phyloP scores from a whole-genome alignment of 2,888 invertebrate genomes.

The Platerodrilus igneus region DNA sequence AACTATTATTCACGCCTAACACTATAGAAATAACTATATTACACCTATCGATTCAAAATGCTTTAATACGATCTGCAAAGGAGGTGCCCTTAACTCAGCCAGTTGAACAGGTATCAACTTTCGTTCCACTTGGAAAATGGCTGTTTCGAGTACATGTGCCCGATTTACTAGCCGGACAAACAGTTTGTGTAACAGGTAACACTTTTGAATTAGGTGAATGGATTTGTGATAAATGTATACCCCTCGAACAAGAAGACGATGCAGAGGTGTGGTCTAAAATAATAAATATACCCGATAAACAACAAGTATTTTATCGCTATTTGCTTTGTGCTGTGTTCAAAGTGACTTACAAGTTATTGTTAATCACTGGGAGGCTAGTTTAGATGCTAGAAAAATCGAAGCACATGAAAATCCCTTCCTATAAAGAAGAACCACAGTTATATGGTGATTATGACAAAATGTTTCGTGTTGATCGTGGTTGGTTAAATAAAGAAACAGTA shows the following conservation, averaged over 20 bases:
- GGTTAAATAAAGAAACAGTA: slow-evolving; percentile 79
- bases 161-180: slow-evolving; percentile 56
- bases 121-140: slow-evolving; percentile 44
- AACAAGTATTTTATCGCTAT: slow-evolving; percentile 70
- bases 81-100: too few relatives aligned
- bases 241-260: slow-evolving; percentile 52
- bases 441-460: slow-evolving; percentile 63
- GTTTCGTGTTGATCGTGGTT: slow-evolving; percentile 67
- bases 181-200: slow-evolving; percentile 67
- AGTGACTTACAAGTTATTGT: slow-evolving; percentile 58
- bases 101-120: too few relatives aligned
- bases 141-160: slow-evolving; percentile 54
- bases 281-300: slow-evolving; percentile 62
- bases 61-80: too few relatives aligned
- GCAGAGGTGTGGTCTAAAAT: slow-evolving; percentile 60
- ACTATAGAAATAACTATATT: too few relatives aligned
- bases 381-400: slow-evolving; percentile 61
- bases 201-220: slow-evolving; percentile 66
- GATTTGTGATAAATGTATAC: slow-evolving; percentile 58
- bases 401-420: slow-evolving; percentile 27
- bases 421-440: slow-evolving; percentile 49
- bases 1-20: too few relatives aligned
- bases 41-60: too few relatives aligned
- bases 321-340: slow-evolving; percentile 65
- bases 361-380: slow-evolving; percentile 76